A percentile compares a stretch with the other conserved stretches of the same genome.
phyloP scores from a whole-genome alignment of 92 coral and sea anemone genomes.

The Micromussa lordhowensis region DNA sequence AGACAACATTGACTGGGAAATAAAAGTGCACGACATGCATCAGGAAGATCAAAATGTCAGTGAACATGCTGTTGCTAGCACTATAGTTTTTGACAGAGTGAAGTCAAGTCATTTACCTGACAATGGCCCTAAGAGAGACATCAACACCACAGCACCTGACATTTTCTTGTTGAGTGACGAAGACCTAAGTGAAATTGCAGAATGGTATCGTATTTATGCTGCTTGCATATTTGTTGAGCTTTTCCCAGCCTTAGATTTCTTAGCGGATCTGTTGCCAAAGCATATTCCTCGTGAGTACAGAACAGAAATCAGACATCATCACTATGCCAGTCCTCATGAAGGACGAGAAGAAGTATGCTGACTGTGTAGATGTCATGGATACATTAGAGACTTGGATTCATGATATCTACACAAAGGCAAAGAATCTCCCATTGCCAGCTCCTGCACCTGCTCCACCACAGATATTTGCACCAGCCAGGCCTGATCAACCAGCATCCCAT shows the following conservation, averaged over 20 bases:
- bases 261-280: slow-evolving; percentile 22
- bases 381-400: slow-evolving; percentile 5
- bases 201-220: slow-evolving; percentile 50
- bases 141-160: slow-evolving; percentile 25
- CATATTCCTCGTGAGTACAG: slow-evolving; percentile 25
- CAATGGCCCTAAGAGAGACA: slow-evolving; percentile 42
- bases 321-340: neutral
- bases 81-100: slow-evolving; percentile 22
- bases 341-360: neutral
- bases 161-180: slow-evolving; percentile 38
- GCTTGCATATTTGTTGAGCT: slow-evolving; percentile 31
- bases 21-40: slow-evolving; percentile 54
- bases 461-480: neutral
- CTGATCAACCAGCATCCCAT: slow-evolving; percentile 64
- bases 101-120: slow-evolving; percentile 44
- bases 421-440: neutral
- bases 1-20: slow-evolving; percentile 69
- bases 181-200: slow-evolving; percentile 41
- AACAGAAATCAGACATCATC: no score
- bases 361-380: slow-evolving; percentile 19
- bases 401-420: slow-evolving; percentile 9
- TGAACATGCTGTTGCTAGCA: no score
- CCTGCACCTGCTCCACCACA: neutral
- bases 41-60: slow-evolving; percentile 41
- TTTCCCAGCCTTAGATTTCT: slow-evolving; percentile 28